Evolutionary conservation across 2,113 vertebrate genomes (phyloP).

Genomic region (Xiphophorus couchianus): DNA sequence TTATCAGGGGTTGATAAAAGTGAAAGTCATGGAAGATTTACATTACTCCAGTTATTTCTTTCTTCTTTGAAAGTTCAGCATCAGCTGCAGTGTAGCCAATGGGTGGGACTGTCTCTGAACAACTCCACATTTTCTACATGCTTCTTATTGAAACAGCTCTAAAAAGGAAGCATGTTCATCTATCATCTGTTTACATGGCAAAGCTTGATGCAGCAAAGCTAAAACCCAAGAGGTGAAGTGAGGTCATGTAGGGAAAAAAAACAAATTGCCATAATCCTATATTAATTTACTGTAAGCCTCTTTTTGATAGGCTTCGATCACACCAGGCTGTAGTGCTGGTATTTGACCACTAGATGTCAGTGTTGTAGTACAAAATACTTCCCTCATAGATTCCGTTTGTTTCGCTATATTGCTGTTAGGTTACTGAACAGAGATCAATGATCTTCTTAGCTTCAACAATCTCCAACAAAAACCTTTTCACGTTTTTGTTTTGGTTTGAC

Average conservation of each 20-base stretch:
- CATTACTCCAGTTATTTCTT: background rate
- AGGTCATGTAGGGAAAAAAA: background rate
- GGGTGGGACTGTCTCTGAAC: background rate
- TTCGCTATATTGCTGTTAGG: too few species aligned
- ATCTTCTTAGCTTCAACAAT: too few species aligned
- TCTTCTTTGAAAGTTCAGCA: background rate
- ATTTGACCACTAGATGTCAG: conserved; percentile 64
- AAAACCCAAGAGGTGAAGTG: background rate
- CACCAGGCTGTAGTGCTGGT: conserved; percentile 35
- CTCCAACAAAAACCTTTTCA: too few species aligned
- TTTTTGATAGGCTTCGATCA: background rate
- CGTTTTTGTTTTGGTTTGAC: too few species aligned
- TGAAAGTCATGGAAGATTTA: too few species aligned
- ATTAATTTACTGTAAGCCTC: conserved; percentile 13
- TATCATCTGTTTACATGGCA: background rate
- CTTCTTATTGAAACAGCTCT: background rate
- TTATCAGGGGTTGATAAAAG: too few species aligned
- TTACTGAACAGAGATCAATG: too few species aligned
- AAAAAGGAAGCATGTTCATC: background rate
- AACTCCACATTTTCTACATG: background rate
- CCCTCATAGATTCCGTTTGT: background rate
- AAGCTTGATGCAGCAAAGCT: background rate
- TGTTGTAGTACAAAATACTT: conserved; percentile 14
- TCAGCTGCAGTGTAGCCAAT: background rate
- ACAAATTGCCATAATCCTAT: conserved; percentile 21